Evolutionary conservation across 23 tunicate genomes (phyloP), one percentile per base, ranked within the genome.

Genomic region (Phallusia fumigata): DNA sequence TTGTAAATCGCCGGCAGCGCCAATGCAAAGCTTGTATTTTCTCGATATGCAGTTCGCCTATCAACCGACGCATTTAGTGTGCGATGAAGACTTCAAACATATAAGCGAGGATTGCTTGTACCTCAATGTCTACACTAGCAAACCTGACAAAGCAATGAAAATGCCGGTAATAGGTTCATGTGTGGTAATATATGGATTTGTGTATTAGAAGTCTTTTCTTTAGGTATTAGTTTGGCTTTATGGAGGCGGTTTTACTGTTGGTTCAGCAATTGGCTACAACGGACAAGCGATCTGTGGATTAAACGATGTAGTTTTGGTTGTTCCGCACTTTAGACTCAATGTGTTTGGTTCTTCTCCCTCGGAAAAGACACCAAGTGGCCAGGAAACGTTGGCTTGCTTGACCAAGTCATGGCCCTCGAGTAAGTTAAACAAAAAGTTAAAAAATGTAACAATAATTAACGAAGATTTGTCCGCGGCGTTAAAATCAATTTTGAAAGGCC

Each of bases 301-400:
- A 35, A 65, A 91, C 80, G 96, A 91, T 75, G 90, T 91, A 11
- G 87, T 91, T 3, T 80, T 91, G 31, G 90, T 91, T 64, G 80
- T 86, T 0, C 96, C 96, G 52, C 87, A 86, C 45, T 91, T 86
- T 72, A 36, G 96, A 74, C 77, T 86, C 0, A 52, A 40, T 33
- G 80, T 75, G 18, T 86, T 91, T 35, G 96, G 96, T 26, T 91
- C 65, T 73, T 91, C 19, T 72, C 87, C 0, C 35, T 79, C 3
- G 96, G 96, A 0, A 34, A 32, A 73, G 65, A 82, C 13, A 88
- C 88, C 31, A 58, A 45, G 10, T 86, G 82, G 11, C 77, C 90
- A 52, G 96, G 96, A 75, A 91, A 91, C 82, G 73, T 79, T n/a
- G 96, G 96, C 32, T 31, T 91, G 40, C 78, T 79, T 15, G 96